Base-by-base conservation (phyloP, 2,113 vertebrate genomes). In the Trachemys scripta region DNA sequence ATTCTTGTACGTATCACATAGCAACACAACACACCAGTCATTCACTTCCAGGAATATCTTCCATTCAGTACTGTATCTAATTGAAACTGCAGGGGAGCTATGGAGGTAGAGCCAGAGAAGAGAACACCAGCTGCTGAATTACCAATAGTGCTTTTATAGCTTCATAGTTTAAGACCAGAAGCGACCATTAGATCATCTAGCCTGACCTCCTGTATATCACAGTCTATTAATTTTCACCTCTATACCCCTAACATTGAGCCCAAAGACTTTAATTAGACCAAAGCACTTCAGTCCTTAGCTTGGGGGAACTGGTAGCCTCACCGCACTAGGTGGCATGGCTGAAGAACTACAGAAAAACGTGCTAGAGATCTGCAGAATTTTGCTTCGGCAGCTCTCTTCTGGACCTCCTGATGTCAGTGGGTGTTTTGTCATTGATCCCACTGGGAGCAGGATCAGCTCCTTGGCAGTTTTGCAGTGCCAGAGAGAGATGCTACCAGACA, bases 391-490 rank as follows among this genome's bases (percentile, higher is more conserved):
- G 57, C 42, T 47, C 11, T 2, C 1, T 75, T 31, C 56, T 38
- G 50, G 47, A 84, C 49, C 45, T 2, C 16, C 56, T 3, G 25
- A 16, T 35, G 2, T 8, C 79, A 19, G 25, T 10, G 83, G 83
- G 29, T 6, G 5, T 17, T 1, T 53, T 3, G 4, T 0, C 0
- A 0, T 45, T 69, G 80, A 2, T 35, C 13, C 16, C 31, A 0
- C 69, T 0, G 0, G 83, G 35, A 31, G 53, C 84, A 69, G 92
- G 54, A n/a, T 1, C 9, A 62, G 65, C 20, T 3, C 69, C 78
- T 45, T 13, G 2, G 50, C 0, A 0, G 12, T 45, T 79, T 35
- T 42, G 86, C 45, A 49, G 59, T n/a, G 51, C 12, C 56, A 42
- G 47, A 75, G 54, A 24, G 25, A 69, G 38, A 65, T 13, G 1